Base-by-base conservation (phyloP, 2,888 invertebrate genomes). In the Copidosoma aretas region DNA sequence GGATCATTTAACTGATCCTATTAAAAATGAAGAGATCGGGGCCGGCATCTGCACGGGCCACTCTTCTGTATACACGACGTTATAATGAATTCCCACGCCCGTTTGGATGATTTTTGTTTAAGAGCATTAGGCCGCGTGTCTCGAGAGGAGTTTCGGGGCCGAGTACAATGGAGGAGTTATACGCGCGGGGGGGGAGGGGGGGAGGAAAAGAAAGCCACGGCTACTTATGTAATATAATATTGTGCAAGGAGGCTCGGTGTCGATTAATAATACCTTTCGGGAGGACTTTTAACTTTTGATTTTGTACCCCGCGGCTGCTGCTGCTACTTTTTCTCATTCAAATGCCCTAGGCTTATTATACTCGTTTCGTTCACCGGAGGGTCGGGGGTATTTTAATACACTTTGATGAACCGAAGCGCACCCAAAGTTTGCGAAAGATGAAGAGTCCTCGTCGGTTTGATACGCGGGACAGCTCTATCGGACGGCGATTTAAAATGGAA, bases 101-200 rank as follows among this genome's bases (percentile, higher is more conserved):
- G 43, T 17, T 15, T 3, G 43, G 43, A 46, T 71, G 73, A 76
- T 76, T 77, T 78, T 75, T 69, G 63, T 70, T 73, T 76, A 78
- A 79, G 78, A 78, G 77, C 72, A 76, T 79, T 78, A 78, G 73
- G 73, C 74, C 73, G 75, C 77, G 32, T 8, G 32, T 3, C 8
- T 24, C 25, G 21, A 1, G 56, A 56, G 56, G 56, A 56, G 56
- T 24, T 56, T 24, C 32, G 4, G 4, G 32, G 4, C 32, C 32
- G 32, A 32, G 32, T 32, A 32, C 32, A 32, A 32, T 32, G 8
- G 32, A 3, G 32, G 32, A 32, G 32, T 32, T 32, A 32, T 8
- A 8, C 32, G 32, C 32, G 3, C n/a, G n/a, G n/a, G n/a, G n/a
- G n/a, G n/a, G n/a, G n/a, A n/a, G n/a, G n/a, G n/a, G n/a, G n/a